These are phyloP conservation scores for Aythya baeri DNA, from an alignment of 2,113 vertebrate species.

Conservation along the genomic window DNA sequence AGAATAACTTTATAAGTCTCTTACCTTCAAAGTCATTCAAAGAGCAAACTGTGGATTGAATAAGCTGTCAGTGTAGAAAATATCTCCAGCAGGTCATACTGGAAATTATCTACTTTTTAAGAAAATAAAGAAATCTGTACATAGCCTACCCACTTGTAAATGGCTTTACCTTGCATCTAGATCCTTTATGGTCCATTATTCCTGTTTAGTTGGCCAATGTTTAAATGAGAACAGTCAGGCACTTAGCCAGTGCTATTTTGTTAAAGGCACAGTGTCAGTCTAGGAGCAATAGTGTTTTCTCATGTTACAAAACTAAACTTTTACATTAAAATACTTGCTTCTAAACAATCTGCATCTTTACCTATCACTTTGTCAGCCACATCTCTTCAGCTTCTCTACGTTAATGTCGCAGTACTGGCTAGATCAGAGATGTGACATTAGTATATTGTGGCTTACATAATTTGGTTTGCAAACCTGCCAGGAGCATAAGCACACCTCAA, in stretches of 20 bases:
- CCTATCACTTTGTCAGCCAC: neutral
- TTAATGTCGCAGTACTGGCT: neutral
- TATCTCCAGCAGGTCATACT: neutral
- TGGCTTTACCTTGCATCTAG: slow-evolving; percentile 28
- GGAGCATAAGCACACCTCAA: neutral
- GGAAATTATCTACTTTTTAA: neutral
- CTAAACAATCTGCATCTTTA: neutral
- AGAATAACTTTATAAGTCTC: neutral
- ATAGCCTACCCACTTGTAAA: slow-evolving; percentile 24
- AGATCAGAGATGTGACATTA: neutral
- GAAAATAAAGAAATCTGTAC: neutral
- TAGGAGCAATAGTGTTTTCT: neutral
- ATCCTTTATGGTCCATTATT: slow-evolving; percentile 35
- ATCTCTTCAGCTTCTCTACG: neutral
- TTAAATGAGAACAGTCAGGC: slow-evolving; percentile 63
- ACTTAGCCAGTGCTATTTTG: slow-evolving; percentile 58
- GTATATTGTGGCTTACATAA: neutral
- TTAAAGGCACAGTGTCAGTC: slow-evolving; percentile 71
- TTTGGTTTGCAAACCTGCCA: neutral
- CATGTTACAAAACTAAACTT: neutral
- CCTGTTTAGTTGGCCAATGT: slow-evolving; percentile 40
- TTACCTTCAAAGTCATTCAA: slow-evolving; percentile 63
- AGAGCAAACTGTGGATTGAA: neutral
- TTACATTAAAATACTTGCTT: neutral
- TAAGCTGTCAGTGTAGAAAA: neutral